A percentile compares a stretch with the other conserved stretches of the same genome.
Evolutionary conservation across 2,888 invertebrate species (phyloP).

Genomic region (Ormyrus labotus): DNA sequence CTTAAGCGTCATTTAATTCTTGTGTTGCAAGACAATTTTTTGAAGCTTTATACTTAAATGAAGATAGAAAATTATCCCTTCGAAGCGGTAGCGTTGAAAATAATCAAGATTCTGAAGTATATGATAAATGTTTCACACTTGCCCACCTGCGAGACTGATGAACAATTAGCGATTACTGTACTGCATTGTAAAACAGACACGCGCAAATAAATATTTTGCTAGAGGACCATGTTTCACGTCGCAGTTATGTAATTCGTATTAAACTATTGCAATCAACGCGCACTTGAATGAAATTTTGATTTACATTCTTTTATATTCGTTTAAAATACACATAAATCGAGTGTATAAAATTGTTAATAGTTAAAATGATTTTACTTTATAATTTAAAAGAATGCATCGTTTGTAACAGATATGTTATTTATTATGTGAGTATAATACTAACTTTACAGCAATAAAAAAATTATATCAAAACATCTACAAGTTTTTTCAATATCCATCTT

Average conservation of each 20-base stretch:
- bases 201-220: conserved; percentile 25
- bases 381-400: conserved; percentile 55
- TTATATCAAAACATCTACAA: conserved; percentile 52
- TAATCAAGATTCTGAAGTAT: conserved; percentile 29
- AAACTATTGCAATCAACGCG: conserved; percentile 44
- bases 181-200: conserved; percentile 34
- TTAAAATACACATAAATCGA: conserved; percentile 44
- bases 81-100: conserved; percentile 21
- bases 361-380: conserved; percentile 54
- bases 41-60: conserved; percentile 34
- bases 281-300: conserved; percentile 30
- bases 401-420: conserved; percentile 59
- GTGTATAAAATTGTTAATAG: conserved; percentile 59
- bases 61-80: conserved; percentile 19
- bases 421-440: conserved; percentile 58
- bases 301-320: conserved; percentile 50
- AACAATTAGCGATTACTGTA: conserved; percentile 45
- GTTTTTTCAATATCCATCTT: conserved; percentile 30
- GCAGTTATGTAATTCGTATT: conserved; percentile 30
- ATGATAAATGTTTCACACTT: conserved; percentile 38
- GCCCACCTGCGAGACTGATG: conserved; percentile 57
- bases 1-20: conserved; percentile 42
- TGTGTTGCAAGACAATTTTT: conserved; percentile 36
- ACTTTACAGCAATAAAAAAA: conserved; percentile 59
- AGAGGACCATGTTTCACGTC: conserved; percentile 11